Percentiles rank a stretch among this genome's conserved stretches.
phyloP scores from a whole-genome alignment of 2,113 vertebrate species.

The Piaya cayana region DNA sequence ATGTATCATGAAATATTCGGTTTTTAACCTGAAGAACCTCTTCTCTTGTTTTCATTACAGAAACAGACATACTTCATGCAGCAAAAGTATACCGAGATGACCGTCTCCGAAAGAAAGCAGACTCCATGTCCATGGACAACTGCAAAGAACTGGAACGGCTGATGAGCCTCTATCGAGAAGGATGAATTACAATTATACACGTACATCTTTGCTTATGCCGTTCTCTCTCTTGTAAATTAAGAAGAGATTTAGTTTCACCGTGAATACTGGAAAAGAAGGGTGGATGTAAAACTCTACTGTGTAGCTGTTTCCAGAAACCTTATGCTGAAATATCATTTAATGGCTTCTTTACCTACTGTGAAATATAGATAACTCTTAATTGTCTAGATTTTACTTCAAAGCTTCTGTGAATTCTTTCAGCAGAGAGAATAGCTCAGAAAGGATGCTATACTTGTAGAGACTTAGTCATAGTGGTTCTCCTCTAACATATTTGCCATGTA shows the following conservation, averaged over 20 bases:
- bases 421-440: constrained; percentile 71
- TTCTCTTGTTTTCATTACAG: constrained; percentile 68
- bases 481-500: constrained; percentile 74
- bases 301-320: constrained; percentile 75
- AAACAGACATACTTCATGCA: constrained; percentile 94
- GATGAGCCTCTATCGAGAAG: constrained; percentile 91
- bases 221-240: constrained; percentile 61
- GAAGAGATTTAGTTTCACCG: constrained; percentile 73
- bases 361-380: constrained; percentile 74
- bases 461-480: constrained; percentile 73
- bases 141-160: constrained; percentile 94
- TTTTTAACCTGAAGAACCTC: not conserved
- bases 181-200: constrained; percentile 71
- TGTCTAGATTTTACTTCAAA: constrained; percentile 74
- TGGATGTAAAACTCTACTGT: constrained; percentile 75
- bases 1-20: rapidly evolving
- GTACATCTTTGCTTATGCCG: not conserved
- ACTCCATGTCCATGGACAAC: constrained; percentile 94
- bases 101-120: constrained; percentile 90
- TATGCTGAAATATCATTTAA: constrained; percentile 74
- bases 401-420: constrained; percentile 73
- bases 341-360: constrained; percentile 75
- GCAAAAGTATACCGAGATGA: constrained; percentile 96
- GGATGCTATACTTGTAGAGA: constrained; percentile 67
- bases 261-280: constrained; percentile 68